Conservation (phyloP, 2,888 invertebrate species). For the Diplazon laetatorius region DNA sequence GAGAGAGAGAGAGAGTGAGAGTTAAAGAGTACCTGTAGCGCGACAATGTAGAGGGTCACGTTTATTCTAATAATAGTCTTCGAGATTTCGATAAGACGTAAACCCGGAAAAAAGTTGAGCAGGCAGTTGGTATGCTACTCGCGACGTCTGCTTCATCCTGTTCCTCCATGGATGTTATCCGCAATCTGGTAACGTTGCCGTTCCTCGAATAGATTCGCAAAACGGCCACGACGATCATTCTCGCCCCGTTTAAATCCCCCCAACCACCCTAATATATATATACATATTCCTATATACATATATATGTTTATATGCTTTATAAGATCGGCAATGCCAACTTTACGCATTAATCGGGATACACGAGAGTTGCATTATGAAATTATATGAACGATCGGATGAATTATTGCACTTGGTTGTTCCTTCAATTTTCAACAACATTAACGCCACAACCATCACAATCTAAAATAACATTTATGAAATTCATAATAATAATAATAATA, state of each 20-base stretch:
- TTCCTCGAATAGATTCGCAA: constrained; percentile 43
- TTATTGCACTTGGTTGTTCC: no score
- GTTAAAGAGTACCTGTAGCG: constrained; percentile 56
- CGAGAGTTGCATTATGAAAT: no score
- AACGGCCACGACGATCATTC: constrained; percentile 7
- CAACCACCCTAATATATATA: no score
- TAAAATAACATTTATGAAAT: no score
- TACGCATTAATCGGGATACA: no score
- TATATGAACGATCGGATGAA: no score
- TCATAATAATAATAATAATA: no score
- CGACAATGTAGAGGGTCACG: constrained; percentile 51
- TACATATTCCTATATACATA: no score
- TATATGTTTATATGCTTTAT: no score
- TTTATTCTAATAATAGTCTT: constrained; percentile 64
- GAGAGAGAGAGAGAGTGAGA: not conserved
- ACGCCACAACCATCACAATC: no score
- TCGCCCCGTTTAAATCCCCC: not conserved
- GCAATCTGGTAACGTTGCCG: constrained; percentile 37
- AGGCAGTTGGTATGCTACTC: constrained; percentile 13
- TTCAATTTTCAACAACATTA: no score
- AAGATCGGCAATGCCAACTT: no score
- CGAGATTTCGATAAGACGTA: constrained; percentile 59
- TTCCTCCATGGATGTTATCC: not conserved
- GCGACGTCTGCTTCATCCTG: not conserved
- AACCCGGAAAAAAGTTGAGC: constrained; percentile 51